Conservation (phyloP, 2,113 vertebrate genomes). For the Stictonetta naevosa region DNA sequence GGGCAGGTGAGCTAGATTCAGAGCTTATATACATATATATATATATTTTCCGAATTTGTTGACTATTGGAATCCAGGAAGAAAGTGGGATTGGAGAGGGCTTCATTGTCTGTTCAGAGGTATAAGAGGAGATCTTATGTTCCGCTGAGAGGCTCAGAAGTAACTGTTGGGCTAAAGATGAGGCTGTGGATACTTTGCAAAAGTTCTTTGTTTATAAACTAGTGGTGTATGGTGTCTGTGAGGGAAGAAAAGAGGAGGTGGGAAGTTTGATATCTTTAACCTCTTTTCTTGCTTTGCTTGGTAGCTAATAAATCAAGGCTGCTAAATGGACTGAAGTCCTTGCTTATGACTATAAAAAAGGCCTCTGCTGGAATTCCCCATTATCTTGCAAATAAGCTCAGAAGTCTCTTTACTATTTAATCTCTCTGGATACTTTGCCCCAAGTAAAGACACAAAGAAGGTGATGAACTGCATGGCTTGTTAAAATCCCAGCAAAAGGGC, state of each 20-base stretch:
- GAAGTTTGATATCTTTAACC: not conserved
- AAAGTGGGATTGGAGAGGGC: not conserved
- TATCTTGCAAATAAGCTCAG: not conserved
- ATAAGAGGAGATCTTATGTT: not conserved
- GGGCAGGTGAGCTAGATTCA: not conserved
- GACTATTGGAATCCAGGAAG: too few relatives aligned
- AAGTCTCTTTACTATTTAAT: not conserved
- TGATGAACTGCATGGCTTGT: not conserved
- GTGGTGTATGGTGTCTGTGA: not conserved
- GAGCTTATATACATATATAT: too few relatives aligned
- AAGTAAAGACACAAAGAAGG: not conserved
- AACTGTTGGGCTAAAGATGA: not conserved
- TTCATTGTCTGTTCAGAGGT: not conserved
- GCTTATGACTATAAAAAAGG: not conserved
- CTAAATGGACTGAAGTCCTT: not conserved
- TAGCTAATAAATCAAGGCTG: not conserved
- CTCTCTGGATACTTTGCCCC: not conserved
- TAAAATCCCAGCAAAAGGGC: not conserved
- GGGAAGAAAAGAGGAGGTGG: not conserved
- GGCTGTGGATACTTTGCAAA: not conserved
- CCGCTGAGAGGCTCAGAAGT: not conserved
- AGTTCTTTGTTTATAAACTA: not conserved
- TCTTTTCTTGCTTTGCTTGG: not conserved
- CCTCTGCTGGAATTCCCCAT: not conserved
- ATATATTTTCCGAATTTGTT: not conserved